Percentiles rank a stretch among this genome's conserved stretches.
These are phyloP conservation scores for Scolanthus callimorphus DNA, from an alignment of 92 coral and sea anemone genomes.

Conservation along the genomic window DNA sequence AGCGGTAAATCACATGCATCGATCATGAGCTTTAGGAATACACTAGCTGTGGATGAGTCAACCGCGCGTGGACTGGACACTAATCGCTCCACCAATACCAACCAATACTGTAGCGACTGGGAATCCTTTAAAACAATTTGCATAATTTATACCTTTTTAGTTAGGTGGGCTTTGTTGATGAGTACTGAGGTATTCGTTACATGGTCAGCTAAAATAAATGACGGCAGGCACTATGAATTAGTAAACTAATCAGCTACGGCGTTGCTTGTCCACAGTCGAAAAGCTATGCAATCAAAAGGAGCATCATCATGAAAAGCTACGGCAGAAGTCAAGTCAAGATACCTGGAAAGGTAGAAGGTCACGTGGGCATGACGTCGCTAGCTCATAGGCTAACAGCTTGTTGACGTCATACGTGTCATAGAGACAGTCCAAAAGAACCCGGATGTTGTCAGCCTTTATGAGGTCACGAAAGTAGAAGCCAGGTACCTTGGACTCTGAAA, in stretches of 20 bases:
- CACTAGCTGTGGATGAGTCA: slow-evolving; percentile 80
- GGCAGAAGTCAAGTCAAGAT: too few species aligned
- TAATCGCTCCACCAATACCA: slow-evolving; percentile 27
- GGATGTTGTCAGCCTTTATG: slow-evolving; percentile 49
- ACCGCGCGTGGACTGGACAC: slow-evolving; percentile 90
- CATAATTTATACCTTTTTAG: too few species aligned
- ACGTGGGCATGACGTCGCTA: slow-evolving; percentile 46
- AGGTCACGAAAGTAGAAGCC: slow-evolving; percentile 48
- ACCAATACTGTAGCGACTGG: slow-evolving; percentile 34
- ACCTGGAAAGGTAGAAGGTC: slow-evolving; percentile 82
- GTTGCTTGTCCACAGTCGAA: too few species aligned
- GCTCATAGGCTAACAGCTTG: slow-evolving; percentile 76
- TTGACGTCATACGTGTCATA: slow-evolving; percentile 84
- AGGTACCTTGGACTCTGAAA: slow-evolving; percentile 11
- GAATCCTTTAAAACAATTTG: too few species aligned
- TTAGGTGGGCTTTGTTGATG: too few species aligned
- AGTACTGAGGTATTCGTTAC: too few species aligned
- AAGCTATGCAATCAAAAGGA: too few species aligned
- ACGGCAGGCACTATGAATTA: too few species aligned
- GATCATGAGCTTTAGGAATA: slow-evolving; percentile 58
- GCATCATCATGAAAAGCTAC: too few species aligned
- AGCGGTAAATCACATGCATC: slow-evolving; percentile 64
- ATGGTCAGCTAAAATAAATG: too few species aligned
- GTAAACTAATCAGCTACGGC: too few species aligned
- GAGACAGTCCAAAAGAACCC: slow-evolving; percentile 70